Evolutionary conservation across 2,888 invertebrate genomes (phyloP).

Genomic region (Stegophylla sp.): DNA sequence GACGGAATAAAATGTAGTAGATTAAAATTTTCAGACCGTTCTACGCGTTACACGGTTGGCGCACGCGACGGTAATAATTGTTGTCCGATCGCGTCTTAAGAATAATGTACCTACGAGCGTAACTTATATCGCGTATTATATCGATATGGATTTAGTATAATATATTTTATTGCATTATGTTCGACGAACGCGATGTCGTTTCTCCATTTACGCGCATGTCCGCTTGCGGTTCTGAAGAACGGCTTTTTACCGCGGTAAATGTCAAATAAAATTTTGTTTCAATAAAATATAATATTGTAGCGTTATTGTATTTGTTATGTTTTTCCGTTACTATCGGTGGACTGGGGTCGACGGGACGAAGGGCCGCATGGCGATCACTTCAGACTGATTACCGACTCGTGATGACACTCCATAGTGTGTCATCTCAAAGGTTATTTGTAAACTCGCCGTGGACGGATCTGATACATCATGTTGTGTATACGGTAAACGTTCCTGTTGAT

Average conservation of each 20-base stretch:
- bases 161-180: no score
- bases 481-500: no score
- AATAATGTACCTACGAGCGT: conserved; percentile 22
- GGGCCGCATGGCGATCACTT: conserved; percentile 10
- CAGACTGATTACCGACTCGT: neutral
- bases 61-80: neutral
- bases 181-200: conserved; percentile 29
- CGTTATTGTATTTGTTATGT: no score
- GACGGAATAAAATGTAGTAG: conserved; percentile 4
- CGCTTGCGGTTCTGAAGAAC: neutral
- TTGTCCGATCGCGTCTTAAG: conserved; percentile 3
- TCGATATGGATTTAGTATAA: neutral
- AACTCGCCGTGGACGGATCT: no score
- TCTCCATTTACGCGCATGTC: conserved; percentile 21
- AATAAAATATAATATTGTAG: conserved; percentile 10
- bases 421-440: neutral
- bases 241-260: conserved; percentile 24
- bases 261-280: conserved; percentile 34
- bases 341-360: neutral
- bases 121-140: conserved; percentile 1
- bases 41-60: neutral
- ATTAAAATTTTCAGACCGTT: neutral
- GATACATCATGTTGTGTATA: no score
- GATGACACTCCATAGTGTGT: neutral
- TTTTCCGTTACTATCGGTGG: neutral